Percentiles rank a stretch among this genome's conserved stretches.
Evolutionary conservation across 2,797 vertebrate genomes (phyloP).

Genomic region (Lycodopsis pacificus): DNA sequence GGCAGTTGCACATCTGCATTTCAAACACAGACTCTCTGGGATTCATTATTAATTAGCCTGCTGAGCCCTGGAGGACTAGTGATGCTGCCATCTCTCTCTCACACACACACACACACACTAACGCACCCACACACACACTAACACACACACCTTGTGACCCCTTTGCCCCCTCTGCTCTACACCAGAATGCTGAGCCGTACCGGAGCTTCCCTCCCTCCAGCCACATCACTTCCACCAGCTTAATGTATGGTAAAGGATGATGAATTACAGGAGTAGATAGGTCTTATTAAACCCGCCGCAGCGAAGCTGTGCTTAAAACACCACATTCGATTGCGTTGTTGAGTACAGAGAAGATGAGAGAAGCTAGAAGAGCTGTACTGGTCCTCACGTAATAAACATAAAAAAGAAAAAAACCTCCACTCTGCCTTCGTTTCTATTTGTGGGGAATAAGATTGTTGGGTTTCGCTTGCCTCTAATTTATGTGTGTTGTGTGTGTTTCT

Average conservation of each 20-base stretch:
- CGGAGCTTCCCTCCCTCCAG: slow-evolving; percentile 45
- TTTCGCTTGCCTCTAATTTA: slow-evolving; percentile 57
- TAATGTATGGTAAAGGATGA: slow-evolving; percentile 70
- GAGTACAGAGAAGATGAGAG: slow-evolving; percentile 30
- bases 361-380: slow-evolving; percentile 16
- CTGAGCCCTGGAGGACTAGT: slow-evolving; percentile 96
- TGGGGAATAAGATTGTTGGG: slow-evolving; percentile 32
- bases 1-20: slow-evolving; percentile 99
- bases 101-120: not conserved
- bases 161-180: slow-evolving; percentile 66
- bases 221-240: slow-evolving; percentile 38
- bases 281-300: slow-evolving; percentile 48
- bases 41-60: slow-evolving; percentile 99
- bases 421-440: slow-evolving; percentile 46
- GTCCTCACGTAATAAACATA: slow-evolving; percentile 55
- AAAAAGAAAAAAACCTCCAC: slow-evolving; percentile 19
- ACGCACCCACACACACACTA: slow-evolving; percentile 4
- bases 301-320: slow-evolving; percentile 51
- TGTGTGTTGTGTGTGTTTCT: slow-evolving; percentile 15
- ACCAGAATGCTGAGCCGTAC: slow-evolving; percentile 69
- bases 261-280: slow-evolving; percentile 59
- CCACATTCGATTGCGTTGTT: slow-evolving; percentile 42
- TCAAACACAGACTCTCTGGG: slow-evolving; percentile 97
- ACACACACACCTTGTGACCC: slow-evolving; percentile 65
- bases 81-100: slow-evolving; percentile 80